Evolutionary conservation across 2,888 invertebrate species (phyloP).

Genomic region (Tyria jacobaeae): DNA sequence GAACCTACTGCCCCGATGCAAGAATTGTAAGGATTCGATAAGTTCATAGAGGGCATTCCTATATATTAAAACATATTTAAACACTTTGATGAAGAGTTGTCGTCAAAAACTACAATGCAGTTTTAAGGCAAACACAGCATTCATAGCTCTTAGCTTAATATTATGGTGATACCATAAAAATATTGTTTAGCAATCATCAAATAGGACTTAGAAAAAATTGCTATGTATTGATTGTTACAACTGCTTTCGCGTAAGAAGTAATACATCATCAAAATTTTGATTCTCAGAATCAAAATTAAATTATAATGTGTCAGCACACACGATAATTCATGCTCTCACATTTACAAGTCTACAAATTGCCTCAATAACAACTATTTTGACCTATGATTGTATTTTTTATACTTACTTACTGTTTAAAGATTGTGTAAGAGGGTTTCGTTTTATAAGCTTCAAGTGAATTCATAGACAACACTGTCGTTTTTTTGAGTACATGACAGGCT

Average conservation of each 20-base stretch:
- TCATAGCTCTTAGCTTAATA: neutral
- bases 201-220: neutral
- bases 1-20: too few species aligned
- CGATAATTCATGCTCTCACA: constrained; percentile 30
- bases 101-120: neutral
- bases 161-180: too few species aligned
- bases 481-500: neutral
- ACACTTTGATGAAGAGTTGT: neutral
- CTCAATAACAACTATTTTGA: constrained; percentile 34
- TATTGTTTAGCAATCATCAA: neutral
- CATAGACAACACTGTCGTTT: constrained; percentile 31
- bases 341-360: constrained; percentile 31
- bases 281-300: constrained; percentile 11
- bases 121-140: neutral
- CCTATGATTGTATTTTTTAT: constrained; percentile 36
- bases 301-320: constrained; percentile 21
- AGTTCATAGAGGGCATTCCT: too few species aligned
- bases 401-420: constrained; percentile 29
- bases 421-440: constrained; percentile 56
- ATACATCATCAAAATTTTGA: neutral
- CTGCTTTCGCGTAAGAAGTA: neutral
- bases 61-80: neutral
- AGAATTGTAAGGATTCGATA: too few species aligned
- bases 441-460: constrained; percentile 36
- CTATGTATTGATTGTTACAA: neutral